phyloP scores from a whole-genome alignment of 2,113 vertebrate genomes.

The Fulmarus glacialis region DNA sequence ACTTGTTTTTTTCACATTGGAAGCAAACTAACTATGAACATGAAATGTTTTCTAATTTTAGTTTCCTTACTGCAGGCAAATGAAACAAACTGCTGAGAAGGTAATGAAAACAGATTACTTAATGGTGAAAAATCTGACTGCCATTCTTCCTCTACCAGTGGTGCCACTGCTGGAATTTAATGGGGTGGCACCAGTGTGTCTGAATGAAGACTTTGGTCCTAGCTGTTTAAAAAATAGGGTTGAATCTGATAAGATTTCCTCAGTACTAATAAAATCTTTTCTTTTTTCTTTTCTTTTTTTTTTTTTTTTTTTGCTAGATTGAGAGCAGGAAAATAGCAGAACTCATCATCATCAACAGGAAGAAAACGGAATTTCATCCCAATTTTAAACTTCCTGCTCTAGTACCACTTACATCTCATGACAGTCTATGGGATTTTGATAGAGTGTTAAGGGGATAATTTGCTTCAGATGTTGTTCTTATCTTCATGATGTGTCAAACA shows the following conservation, averaged over 20 bases:
- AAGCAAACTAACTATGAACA: constrained; percentile 59
- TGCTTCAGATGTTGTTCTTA: background rate
- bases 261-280: background rate
- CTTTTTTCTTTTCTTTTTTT: background rate
- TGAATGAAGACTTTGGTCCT: constrained; percentile 31
- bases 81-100: constrained; percentile 63
- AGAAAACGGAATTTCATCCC: background rate
- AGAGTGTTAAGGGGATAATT: background rate
- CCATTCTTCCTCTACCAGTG: constrained; percentile 41
- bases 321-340: background rate
- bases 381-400: background rate
- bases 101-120: constrained; percentile 68
- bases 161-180: constrained; percentile 65
- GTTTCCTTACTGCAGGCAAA: constrained; percentile 58
- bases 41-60: constrained; percentile 63
- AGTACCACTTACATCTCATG: background rate
- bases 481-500: background rate
- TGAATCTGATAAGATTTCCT: constrained; percentile 8
- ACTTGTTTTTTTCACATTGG: constrained; percentile 50
- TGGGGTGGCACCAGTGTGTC: constrained; percentile 29
- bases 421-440: background rate
- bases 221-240: constrained; percentile 43
- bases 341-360: background rate
- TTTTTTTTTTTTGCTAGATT: background rate
- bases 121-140: constrained; percentile 42